Evolutionary conservation across 2,797 vertebrate species (phyloP), one percentile per base, ranked within the genome.

Genomic region (Megaceryle alcyon): DNA sequence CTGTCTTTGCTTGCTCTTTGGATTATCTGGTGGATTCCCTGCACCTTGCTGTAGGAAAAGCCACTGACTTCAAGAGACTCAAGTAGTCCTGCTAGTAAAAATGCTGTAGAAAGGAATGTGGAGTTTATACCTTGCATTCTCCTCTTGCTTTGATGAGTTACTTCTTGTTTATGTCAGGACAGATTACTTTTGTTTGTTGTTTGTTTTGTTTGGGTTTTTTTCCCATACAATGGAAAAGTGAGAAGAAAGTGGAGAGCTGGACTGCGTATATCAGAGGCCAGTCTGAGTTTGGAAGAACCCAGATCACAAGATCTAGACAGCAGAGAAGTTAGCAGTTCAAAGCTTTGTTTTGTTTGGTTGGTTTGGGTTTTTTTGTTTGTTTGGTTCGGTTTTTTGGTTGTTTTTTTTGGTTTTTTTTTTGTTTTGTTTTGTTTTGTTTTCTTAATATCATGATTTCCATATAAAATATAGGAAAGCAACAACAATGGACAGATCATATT

Each of bases 251-350:
- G 2, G 33, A 71, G 75, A 35, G 17, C 22, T 79, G 37, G 37
- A 8, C 14, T 85, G 49, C 10, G 6, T 22, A 8, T 43, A 9
- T 44, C 43, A 49, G 46, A 63, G 98, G 96, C 88, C 98, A 98
- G 9, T 98, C 97, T 95, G 31, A 94, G n/a, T 57, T 86, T 37
- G 96, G 72, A 64, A 82, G 46, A 73, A 14, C 31, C 4, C 21
- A 72, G 59, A 41, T 46, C 10, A 23, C 18, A 65, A 76, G 23
- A 26, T 43, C 10, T 21, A 54, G 61, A 4, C 4, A 21, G 26
- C 6, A 46, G 28, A 49, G 41, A n/a, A 54, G 6, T 35, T 61
- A 59, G 25, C 7, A 20, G 8, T 78, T 84, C 51, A 57, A 88
- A 61, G 10, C 4, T 2, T 12, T 31, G 10, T 49, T 25, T 49